These are phyloP conservation scores for Paracanthobrama guichenoti DNA, from an alignment of 2,113 vertebrate species.

Conservation along the genomic window DNA sequence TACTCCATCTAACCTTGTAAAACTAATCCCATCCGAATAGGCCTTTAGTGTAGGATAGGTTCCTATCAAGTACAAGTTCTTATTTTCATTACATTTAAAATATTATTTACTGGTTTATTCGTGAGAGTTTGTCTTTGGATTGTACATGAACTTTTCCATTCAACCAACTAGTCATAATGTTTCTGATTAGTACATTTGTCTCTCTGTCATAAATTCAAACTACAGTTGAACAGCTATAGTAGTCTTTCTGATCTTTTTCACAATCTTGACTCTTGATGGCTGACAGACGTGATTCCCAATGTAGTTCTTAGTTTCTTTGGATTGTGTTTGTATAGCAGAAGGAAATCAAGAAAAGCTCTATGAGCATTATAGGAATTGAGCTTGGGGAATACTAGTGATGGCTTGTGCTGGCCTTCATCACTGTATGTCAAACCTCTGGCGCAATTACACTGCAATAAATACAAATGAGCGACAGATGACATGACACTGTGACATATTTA, in stretches of 20 bases:
- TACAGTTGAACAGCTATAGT: background rate
- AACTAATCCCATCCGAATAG: too few species aligned
- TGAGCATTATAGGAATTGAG: background rate
- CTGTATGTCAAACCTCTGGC: slow-evolving; percentile 68
- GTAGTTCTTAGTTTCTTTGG: background rate
- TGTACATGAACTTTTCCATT: background rate
- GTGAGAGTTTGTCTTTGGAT: background rate
- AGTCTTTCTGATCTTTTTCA: background rate
- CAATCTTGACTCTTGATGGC: background rate
- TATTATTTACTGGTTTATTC: background rate
- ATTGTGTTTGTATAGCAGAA: background rate
- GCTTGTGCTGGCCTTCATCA: slow-evolving; percentile 69
- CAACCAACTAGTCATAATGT: background rate
- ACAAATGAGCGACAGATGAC: slow-evolving; percentile 55
- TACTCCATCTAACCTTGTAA: too few species aligned
- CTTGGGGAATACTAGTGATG: slow-evolving; percentile 26
- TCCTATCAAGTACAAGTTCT: background rate
- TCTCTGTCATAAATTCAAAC: background rate
- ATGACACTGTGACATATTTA: slow-evolving; percentile 59
- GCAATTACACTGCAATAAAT: slow-evolving; percentile 71
- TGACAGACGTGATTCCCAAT: background rate
- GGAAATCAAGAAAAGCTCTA: background rate
- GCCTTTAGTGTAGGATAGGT: background rate
- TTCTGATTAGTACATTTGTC: background rate
- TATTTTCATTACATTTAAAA: background rate